Conservation (phyloP, 23 tunicate species). For the Halocynthia aurantium region DNA sequence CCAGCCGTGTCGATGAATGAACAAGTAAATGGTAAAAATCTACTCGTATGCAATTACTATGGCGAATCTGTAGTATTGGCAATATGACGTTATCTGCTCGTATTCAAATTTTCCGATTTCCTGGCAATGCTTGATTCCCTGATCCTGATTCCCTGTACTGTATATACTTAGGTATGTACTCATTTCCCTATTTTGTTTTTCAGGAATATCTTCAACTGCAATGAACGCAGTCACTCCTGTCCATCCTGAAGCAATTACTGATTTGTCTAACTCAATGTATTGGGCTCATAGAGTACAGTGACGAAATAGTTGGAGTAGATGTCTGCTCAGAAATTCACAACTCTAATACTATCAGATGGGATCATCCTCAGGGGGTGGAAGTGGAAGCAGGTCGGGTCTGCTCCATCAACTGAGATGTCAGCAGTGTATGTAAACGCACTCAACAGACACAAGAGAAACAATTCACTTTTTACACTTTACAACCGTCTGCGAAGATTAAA, state of each 20-base stretch:
- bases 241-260: neutral
- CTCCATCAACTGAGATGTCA: too few species aligned
- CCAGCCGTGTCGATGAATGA: neutral
- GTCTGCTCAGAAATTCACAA: too few species aligned
- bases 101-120: too few species aligned
- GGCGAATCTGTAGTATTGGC: neutral
- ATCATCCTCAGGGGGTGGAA: too few species aligned
- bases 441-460: too few species aligned
- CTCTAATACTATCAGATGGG: too few species aligned
- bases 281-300: slow-evolving; percentile 2
- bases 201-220: slow-evolving; percentile 4
- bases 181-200: neutral
- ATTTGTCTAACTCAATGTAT: neutral
- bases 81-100: neutral
- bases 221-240: neutral
- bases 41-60: neutral
- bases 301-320: neutral
- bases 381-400: too few species aligned
- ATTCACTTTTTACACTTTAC: too few species aligned
- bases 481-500: too few species aligned
- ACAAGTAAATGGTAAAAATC: neutral
- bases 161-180: neutral
- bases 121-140: too few species aligned
- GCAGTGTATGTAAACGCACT: too few species aligned
- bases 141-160: too few species aligned